Conservation (phyloP, 2,113 vertebrate species). For the Sapajus apella region DNA sequence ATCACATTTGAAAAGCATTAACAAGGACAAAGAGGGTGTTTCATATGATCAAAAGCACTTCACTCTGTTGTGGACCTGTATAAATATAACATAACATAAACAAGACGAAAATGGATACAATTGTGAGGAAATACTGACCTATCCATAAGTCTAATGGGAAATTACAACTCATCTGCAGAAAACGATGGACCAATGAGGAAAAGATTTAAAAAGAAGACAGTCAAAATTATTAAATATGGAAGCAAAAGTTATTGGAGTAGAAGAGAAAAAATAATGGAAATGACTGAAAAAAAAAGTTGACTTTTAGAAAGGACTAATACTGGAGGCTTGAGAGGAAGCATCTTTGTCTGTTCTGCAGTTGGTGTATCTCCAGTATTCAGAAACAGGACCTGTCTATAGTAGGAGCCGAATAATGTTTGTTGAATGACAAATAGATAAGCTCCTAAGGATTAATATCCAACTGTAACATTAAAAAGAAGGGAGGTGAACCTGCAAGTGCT, state of each 20-base stretch:
- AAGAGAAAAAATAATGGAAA: neutral
- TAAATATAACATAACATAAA: neutral
- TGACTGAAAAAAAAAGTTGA: neutral
- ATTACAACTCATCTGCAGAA: neutral
- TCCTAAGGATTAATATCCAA: neutral
- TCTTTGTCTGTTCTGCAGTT: neutral
- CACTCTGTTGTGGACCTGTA: fast-evolving
- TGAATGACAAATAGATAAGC: neutral
- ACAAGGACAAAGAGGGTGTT: neutral
- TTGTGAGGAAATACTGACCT: neutral
- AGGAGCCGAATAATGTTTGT: neutral
- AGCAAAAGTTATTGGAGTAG: neutral
- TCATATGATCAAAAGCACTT: fast-evolving
- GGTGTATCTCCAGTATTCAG: neutral
- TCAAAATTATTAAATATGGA: neutral
- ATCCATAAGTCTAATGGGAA: fast-evolving
- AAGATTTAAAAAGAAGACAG: neutral
- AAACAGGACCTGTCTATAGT: neutral
- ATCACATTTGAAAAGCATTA: neutral
- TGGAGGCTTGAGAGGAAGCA: fast-evolving
- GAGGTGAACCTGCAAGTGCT: no score
- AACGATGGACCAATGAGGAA: neutral
- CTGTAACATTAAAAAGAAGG: neutral
- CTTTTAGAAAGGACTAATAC: fast-evolving
- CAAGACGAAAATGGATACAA: neutral